Evolutionary conservation across 2,888 invertebrate genomes (phyloP), one percentile per base, ranked within the genome.

Genomic region (Protula sp.): DNA sequence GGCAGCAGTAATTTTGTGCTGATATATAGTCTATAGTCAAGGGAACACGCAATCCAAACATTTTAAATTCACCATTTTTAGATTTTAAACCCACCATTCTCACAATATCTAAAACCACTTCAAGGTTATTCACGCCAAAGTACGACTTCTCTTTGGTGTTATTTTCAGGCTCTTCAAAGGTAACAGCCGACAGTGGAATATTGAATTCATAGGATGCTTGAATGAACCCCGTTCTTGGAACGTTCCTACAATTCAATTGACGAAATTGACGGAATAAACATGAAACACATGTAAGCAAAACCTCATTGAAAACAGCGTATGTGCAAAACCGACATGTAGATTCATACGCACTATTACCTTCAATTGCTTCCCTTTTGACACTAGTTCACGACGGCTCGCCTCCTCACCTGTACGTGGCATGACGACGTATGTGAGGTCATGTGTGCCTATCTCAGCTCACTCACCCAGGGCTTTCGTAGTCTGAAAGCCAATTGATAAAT

Each of bases 391-490:
- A n/a, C n/a, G n/a, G n/a, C n/a, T n/a, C n/a, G n/a, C n/a, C n/a
- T n/a, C n/a, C n/a, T n/a, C n/a, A 68, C 68, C 67, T 24, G 57
- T 54, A 48, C 67, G 68, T 3, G 67, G 67, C 64, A 68, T 64
- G 24, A 64, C 51, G 45, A 61, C 67, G 29, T 84, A 84, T 26
- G 78, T 74, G 67, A 84, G 82, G n/a, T 65, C 67, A 65, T 84
- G 84, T 0, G 59, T 61, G 47, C 78, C 76, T 78, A 83, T 84
- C 67, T 84, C 84, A 27, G 83, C 82, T 22, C 73, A 73, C 2
- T 73, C 73, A 71, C 84, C 84, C 1, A 84, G 84, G 22, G 79
- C 74, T 69, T 84, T 84, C 0, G 84, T 79, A 0, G 84, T 77
- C 3, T 83, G 70, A 47, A 84, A 72, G 53, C 83, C 77, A 66